Evolutionary conservation across 2,113 vertebrate species (phyloP).

Genomic region (Phocoena sinus): DNA sequence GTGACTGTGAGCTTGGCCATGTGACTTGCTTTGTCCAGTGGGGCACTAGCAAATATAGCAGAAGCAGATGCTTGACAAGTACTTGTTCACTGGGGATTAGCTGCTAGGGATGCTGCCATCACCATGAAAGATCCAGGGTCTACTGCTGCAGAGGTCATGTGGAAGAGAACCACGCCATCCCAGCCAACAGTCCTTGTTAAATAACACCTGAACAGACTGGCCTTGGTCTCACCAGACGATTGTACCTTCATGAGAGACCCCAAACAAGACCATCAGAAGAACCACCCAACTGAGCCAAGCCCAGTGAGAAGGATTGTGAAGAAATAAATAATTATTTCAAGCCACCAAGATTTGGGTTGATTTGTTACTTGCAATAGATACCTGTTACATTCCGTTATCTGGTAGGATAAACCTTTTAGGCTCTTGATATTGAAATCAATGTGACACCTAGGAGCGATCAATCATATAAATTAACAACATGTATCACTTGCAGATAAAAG

Average conservation of each 20-base stretch:
- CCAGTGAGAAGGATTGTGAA: neutral
- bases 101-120: neutral
- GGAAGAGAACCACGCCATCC: fast-evolving
- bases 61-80: neutral
- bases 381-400: neutral
- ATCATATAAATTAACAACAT: neutral
- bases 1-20: neutral
- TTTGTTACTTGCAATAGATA: neutral
- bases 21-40: neutral
- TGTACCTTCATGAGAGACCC: neutral
- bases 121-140: neutral
- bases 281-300: neutral
- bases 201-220: neutral
- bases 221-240: neutral
- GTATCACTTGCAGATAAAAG: neutral
- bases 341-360: neutral
- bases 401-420: neutral
- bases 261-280: neutral
- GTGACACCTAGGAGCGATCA: neutral
- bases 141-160: neutral
- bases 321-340: neutral
- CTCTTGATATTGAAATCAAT: neutral
- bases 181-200: neutral
- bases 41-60: neutral
- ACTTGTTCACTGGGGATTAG: neutral